Evolutionary conservation across 2,888 invertebrate genomes (phyloP).

Genomic region (Flexamia atlantica): DNA sequence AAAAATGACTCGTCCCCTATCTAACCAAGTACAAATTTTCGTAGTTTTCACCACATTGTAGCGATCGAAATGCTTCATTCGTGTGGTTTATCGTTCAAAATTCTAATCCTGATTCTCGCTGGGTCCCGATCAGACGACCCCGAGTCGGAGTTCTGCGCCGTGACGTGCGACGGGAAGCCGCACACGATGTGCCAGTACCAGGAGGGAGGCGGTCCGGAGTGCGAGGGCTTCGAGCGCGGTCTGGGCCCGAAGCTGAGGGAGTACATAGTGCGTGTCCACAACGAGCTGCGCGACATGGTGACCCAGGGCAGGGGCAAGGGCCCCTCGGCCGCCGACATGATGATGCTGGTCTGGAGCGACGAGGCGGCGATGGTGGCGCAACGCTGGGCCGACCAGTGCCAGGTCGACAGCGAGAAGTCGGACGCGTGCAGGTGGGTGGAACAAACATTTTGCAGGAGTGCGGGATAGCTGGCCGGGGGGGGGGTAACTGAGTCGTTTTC

Average conservation of each 20-base stretch:
- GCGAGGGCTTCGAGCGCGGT: not conserved
- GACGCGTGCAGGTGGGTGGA: not conserved
- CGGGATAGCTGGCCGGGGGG: no score
- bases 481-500: no score
- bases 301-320: not conserved
- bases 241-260: not conserved
- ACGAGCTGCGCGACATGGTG: not conserved
- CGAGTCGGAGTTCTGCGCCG: not conserved
- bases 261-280: not conserved
- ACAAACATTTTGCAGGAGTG: no score
- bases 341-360: not conserved
- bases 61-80: not conserved
- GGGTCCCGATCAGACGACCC: not conserved
- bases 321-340: not conserved
- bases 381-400: slow-evolving; percentile 1
- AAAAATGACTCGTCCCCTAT: no score
- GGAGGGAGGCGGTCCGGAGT: not conserved
- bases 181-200: slow-evolving; percentile 16
- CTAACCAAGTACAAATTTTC: no score
- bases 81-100: not conserved
- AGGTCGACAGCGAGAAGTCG: not conserved
- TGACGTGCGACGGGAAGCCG: not conserved
- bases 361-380: not conserved
- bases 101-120: slow-evolving; percentile 1
- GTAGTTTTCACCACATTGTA: not conserved